Base-by-base conservation (phyloP, 2,113 vertebrate species). In the Oryzias woworae region DNA sequence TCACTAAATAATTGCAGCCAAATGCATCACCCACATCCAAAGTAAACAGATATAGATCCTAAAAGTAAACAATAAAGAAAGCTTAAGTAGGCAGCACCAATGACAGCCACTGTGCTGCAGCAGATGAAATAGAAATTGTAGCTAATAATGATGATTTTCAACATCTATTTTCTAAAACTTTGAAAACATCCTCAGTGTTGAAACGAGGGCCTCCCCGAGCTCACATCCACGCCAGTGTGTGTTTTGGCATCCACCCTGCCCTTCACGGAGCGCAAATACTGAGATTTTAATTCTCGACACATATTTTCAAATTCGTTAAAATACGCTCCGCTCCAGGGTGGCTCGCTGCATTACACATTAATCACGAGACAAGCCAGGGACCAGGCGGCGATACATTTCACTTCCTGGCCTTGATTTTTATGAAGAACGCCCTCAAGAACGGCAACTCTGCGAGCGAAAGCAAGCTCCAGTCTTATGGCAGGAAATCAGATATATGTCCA, bases 31-130 rank as follows among this genome's bases (percentile, higher is more conserved):
- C 78, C 77, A 80, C 84, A 28, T 80, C 84, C 83, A 87, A 87
- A 60, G 69, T 78, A 86, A 90, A 90, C 73, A 87, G 81, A 87
- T 82, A 89, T 76, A 78, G 85, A 89, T 90, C 82, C 84, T 57
- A 62, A 80, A 82, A 52, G 69, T 80, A 85, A 85, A 90, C 77
- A 88, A 58, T 59, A 55, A 60, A 57, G 57, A 58, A 49, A 47
- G 73, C 66, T 75, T 53, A 82, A 58, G 58, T 26, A 59, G 69
- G 62, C 76, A 51, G 75, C 69, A 79, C 82, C 81, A 85, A 73
- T 75, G 72, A 74, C 62, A 55, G 58, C 79, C 50, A 58, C 70
- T 65, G 69, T 63, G 17, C 59, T 70, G 48, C 24, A 53, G 76
- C 54, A 24, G 57, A 83, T 66, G 68, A 60, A 83, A 81, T 69